A percentile compares a stretch with the other conserved stretches of the same genome.
Evolutionary conservation across 2,888 invertebrate species (phyloP).

Genomic region (Cloeon dipterum): DNA sequence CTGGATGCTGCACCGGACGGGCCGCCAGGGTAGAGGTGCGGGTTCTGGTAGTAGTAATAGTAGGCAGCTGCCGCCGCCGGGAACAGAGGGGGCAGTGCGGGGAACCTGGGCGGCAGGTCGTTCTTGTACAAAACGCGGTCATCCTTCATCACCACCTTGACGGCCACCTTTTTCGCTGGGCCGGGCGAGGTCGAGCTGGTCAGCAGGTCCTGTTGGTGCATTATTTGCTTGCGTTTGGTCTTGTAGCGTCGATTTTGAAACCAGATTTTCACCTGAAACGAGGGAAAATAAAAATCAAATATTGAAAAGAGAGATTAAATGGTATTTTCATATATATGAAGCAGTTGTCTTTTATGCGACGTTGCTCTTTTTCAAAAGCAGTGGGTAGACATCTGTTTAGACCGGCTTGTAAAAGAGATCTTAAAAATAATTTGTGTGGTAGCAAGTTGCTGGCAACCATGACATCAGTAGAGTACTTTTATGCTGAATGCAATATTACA

Average conservation of each 20-base stretch:
- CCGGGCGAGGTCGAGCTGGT: slow-evolving; percentile 20
- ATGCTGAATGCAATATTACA: too few species aligned
- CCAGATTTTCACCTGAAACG: slow-evolving; percentile 56
- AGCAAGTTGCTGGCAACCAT: too few species aligned
- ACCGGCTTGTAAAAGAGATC: too few species aligned
- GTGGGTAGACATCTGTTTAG: too few species aligned
- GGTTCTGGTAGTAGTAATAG: slow-evolving; percentile 1
- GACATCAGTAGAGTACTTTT: too few species aligned
- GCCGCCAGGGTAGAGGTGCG: too few species aligned
- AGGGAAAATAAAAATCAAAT: slow-evolving; percentile 14
- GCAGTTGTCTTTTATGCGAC: too few species aligned
- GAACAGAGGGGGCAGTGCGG: not conserved
- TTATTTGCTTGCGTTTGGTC: slow-evolving; percentile 67
- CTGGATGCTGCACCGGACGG: too few species aligned
- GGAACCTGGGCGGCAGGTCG: not conserved
- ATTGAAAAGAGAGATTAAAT: too few species aligned
- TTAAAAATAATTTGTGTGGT: too few species aligned
- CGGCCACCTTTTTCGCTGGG: slow-evolving; percentile 60
- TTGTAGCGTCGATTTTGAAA: slow-evolving; percentile 86
- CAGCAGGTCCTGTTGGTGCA: slow-evolving; percentile 30
- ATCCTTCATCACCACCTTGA: slow-evolving; percentile 74
- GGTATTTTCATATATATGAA: too few species aligned
- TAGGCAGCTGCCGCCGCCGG: not conserved
- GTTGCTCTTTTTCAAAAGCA: too few species aligned
- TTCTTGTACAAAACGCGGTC: slow-evolving; percentile 30